Evolutionary conservation across 2,888 invertebrate genomes (phyloP).

Genomic region (Lepidonotus clava): DNA sequence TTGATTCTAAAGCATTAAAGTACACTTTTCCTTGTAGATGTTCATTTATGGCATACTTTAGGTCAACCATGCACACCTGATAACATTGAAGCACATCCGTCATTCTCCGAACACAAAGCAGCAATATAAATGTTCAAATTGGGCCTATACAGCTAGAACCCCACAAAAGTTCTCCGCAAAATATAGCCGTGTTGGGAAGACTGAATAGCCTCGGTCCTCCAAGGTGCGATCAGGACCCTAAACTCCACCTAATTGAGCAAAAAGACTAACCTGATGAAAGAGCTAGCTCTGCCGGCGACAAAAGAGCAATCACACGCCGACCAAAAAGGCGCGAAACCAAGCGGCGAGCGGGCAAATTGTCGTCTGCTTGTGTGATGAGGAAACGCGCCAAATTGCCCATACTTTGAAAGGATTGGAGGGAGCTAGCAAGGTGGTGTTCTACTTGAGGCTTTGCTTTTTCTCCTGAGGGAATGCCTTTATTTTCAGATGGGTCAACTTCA

Average conservation of each 20-base stretch:
- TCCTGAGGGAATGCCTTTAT: no score
- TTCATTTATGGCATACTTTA: no score
- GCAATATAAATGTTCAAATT: slow-evolving; percentile 17
- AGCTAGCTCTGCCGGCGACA: background rate
- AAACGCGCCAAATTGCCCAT: background rate
- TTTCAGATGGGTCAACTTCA: no score
- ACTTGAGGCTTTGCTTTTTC: no score
- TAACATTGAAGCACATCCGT: background rate
- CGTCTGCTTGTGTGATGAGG: background rate
- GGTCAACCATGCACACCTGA: background rate
- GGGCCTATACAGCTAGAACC: background rate
- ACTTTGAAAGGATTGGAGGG: background rate
- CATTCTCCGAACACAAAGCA: background rate
- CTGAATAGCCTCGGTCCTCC: background rate
- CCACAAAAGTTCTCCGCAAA: background rate
- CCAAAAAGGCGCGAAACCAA: background rate
- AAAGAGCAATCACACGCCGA: background rate
- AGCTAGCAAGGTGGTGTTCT: background rate
- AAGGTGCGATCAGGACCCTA: slow-evolving; percentile 9
- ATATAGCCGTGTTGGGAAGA: background rate
- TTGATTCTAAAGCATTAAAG: no score
- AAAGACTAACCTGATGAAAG: background rate
- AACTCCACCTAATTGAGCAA: background rate
- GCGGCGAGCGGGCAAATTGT: background rate
- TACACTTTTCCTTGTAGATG: no score